phyloP scores from a whole-genome alignment of 2,113 vertebrate genomes.

The Vanacampus margaritifer region DNA sequence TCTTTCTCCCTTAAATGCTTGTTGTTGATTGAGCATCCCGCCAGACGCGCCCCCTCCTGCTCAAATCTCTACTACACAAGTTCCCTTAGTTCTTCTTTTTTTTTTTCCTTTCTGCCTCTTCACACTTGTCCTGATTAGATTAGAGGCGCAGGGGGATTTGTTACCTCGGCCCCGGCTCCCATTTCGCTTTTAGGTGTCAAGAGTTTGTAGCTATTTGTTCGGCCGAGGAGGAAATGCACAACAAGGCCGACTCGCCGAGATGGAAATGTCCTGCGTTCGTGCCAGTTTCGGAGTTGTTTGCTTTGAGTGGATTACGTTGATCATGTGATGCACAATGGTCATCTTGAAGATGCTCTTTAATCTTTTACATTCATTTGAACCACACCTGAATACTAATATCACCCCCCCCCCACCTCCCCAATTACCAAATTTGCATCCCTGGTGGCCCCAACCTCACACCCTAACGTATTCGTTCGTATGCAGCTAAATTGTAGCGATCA shows the following conservation, averaged over 20 bases:
- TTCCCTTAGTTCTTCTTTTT: slow-evolving; percentile 58
- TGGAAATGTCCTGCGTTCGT: slow-evolving; percentile 10
- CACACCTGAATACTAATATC: slow-evolving; percentile 34
- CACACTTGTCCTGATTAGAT: slow-evolving; percentile 77
- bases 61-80: slow-evolving; percentile 74
- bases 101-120: slow-evolving; percentile 36
- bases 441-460: neutral
- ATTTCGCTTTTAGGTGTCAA: slow-evolving; percentile 58
- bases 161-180: slow-evolving; percentile 34
- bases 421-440: neutral
- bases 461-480: neutral
- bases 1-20: slow-evolving; percentile 9
- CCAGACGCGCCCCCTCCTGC: slow-evolving; percentile 76
- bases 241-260: neutral
- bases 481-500: neutral
- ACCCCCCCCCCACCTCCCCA: neutral
- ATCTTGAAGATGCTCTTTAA: slow-evolving; percentile 32
- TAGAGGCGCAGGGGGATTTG: slow-evolving; percentile 59
- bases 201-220: slow-evolving; percentile 63
- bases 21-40: slow-evolving; percentile 72
- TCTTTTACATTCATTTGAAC: slow-evolving; percentile 43
- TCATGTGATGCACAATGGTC: slow-evolving; percentile 22
- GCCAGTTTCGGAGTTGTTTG: slow-evolving; percentile 34
- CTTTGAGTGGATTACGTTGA: slow-evolving; percentile 65
- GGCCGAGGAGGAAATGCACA: slow-evolving; percentile 61